phyloP scores from a whole-genome alignment of 2,888 invertebrate species.

The Euspilapteryx auroguttella region DNA sequence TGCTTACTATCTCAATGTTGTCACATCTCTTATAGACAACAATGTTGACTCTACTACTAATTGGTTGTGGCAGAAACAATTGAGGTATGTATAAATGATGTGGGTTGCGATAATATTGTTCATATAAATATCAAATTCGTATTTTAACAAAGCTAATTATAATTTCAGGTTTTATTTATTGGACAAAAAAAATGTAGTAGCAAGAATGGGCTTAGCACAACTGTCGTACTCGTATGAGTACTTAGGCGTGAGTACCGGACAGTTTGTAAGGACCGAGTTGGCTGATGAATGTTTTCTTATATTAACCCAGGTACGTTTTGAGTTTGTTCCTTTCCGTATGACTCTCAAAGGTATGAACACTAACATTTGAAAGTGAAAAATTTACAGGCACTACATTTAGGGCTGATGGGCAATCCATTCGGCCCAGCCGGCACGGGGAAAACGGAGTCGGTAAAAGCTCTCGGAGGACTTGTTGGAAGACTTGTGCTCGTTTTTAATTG shows the following conservation, averaged over 20 bases:
- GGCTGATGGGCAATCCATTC: conserved; percentile 97
- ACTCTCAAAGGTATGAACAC: too few species aligned
- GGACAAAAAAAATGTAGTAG: conserved; percentile 63
- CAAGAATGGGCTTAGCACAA: conserved; percentile 91
- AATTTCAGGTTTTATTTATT: conserved; percentile 69
- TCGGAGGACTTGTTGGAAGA: conserved; percentile 87
- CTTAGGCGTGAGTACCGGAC: conserved; percentile 90
- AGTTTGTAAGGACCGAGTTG: conserved; percentile 92
- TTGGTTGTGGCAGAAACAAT: conserved; percentile 96
- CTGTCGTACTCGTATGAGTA: conserved; percentile 98
- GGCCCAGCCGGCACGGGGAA: conserved; percentile 99
- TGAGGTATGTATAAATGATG: conserved; percentile 58
- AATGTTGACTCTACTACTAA: conserved; percentile 68
- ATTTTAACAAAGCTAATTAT: too few species aligned
- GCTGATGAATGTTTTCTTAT: conserved; percentile 98
- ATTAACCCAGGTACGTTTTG: conserved; percentile 89
- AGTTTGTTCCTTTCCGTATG: too few species aligned
- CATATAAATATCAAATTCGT: too few species aligned
- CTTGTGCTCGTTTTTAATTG: conserved; percentile 97
- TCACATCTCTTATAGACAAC: conserved; percentile 73
- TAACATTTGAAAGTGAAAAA: too few species aligned
- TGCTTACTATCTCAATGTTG: conserved; percentile 85
- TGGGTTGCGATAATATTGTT: too few species aligned
- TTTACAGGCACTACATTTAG: conserved; percentile 85
- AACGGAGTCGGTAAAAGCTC: conserved; percentile 96